phyloP scores from a whole-genome alignment of 2,113 vertebrate genomes.

The Forbesichthys papilliferus region DNA sequence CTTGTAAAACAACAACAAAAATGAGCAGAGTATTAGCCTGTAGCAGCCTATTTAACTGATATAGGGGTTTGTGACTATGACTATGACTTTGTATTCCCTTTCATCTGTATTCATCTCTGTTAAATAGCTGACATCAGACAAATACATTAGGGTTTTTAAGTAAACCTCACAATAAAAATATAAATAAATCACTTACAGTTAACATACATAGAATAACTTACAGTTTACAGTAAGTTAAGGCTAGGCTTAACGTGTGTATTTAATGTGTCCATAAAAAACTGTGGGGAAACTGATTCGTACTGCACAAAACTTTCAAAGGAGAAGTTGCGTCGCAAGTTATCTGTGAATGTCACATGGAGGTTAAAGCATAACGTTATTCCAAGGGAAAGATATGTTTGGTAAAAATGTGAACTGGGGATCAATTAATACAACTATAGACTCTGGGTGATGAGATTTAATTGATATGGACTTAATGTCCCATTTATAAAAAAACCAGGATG shows the following conservation, averaged over 20 bases:
- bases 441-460: constrained; percentile 56
- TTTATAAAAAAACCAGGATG: constrained; percentile 52
- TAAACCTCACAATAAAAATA: constrained; percentile 33
- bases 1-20: not conserved
- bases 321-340: constrained; percentile 4
- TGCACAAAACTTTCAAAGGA: constrained; percentile 45
- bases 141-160: constrained; percentile 33
- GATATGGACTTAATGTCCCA: constrained; percentile 63
- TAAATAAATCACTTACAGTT: too few species aligned
- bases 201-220: not conserved
- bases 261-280: constrained; percentile 39
- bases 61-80: constrained; percentile 30
- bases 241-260: constrained; percentile 29
- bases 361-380: constrained; percentile 30
- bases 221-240: constrained; percentile 46
- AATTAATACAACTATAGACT: constrained; percentile 52
- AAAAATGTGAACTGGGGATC: constrained; percentile 46
- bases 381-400: constrained; percentile 44
- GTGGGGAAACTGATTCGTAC: constrained; percentile 53
- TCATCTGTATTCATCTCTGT: too few species aligned
- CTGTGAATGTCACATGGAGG: constrained; percentile 34
- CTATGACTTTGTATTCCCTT: constrained; percentile 1
- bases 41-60: not conserved
- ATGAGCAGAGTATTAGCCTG: not conserved
- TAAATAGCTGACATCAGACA: not conserved